phyloP scores from a whole-genome alignment of 1,140 invertebrate species.

The Cataglyphis hispanica region DNA sequence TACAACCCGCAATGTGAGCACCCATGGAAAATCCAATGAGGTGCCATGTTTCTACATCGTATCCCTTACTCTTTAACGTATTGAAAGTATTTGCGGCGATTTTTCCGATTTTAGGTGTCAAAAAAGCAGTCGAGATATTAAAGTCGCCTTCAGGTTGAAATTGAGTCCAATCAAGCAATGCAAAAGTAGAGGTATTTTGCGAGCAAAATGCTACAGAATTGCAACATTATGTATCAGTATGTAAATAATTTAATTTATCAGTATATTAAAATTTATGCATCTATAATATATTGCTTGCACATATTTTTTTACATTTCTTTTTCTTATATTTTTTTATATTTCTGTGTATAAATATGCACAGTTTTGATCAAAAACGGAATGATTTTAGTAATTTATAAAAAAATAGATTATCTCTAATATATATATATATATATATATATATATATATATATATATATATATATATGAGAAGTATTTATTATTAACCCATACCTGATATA shows the following conservation, averaged over 20 bases:
- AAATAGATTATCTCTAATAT: too few relatives aligned
- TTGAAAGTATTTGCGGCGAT: background rate
- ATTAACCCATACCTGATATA: background rate
- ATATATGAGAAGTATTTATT: background rate
- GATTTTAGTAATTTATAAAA: too few relatives aligned
- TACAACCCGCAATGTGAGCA: slow-evolving; percentile 8
- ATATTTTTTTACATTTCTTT: too few relatives aligned
- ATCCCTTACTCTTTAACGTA: background rate
- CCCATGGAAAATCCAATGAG: background rate
- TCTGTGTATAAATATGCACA: too few relatives aligned
- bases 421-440: background rate
- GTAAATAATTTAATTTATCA: background rate
- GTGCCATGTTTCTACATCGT: slow-evolving; percentile 6
- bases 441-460: too few relatives aligned
- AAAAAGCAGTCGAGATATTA: background rate
- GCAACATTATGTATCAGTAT: background rate
- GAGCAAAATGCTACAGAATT: slow-evolving; percentile 4
- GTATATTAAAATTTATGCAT: too few relatives aligned
- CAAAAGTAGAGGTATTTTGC: background rate
- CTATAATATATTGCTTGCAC: too few relatives aligned
- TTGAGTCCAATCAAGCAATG: background rate
- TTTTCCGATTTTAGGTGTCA: background rate
- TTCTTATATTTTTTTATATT: too few relatives aligned
- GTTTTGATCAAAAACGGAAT: too few relatives aligned
- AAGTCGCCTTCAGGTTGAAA: background rate